Base-by-base conservation (phyloP, 2,888 invertebrate genomes). In the Leptopilina myrica region DNA sequence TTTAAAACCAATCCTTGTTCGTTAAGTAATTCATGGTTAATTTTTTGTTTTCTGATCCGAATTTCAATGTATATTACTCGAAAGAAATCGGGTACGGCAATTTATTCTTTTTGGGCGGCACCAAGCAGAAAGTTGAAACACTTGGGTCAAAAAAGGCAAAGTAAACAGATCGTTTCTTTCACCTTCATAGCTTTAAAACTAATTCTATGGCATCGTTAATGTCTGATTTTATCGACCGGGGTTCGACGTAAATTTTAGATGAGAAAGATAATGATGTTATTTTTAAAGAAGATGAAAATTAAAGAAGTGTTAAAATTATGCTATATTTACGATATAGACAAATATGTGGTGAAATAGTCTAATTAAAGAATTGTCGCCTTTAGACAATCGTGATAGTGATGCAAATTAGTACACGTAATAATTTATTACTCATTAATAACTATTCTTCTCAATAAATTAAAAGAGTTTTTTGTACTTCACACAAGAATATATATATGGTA, bases 171-270 rank as follows among this genome's bases (percentile, higher is more conserved):
- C 84, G 82, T 84, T 84, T 82, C 86, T 86, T 88, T 88, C 87
- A 85, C 85, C 69, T 69, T 69, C 85, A 87, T 84, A 86, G 85
- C 82, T 80, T 82, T 86, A 84, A 87, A 87, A 86, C 86, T 84
- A 88, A 89, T 89, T 89, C 89, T 85, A 90, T 88, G 88, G 88
- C 87, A 88, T 88, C 90, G 87, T 90, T 90, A 90, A 88, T 85
- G 89, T 90, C 89, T 82, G 81, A 81, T 85, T 90, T 89, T 89
- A 90, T 90, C 87, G 90, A 87, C 88, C 88, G 85, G 86, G 89
- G 87, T 77, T 67, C 79, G 73, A 78, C 79, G 80, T 83, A 85
- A 85, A 84, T 83, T 76, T 79, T 66, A 53, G 26, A 79, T 49
- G 40, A 76, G 12, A 33, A 78, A 78, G 76, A 65, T 66, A 65